These are phyloP conservation scores for Acestrorhynchus altus DNA, from an alignment of 2,797 vertebrate genomes.

Conservation along the genomic window DNA sequence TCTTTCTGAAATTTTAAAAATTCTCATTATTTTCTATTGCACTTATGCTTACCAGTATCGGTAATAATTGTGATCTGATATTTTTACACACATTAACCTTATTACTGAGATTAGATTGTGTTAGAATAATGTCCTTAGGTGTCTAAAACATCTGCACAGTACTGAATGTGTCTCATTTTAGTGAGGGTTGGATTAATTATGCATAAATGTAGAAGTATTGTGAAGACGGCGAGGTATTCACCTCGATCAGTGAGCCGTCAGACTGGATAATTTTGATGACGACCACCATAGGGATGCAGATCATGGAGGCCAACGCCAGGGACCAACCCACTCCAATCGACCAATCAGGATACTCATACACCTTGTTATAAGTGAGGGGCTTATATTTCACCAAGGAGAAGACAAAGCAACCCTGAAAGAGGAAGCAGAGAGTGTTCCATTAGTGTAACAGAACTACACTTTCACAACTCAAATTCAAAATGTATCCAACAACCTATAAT, in stretches of 20 bases:
- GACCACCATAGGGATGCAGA: slow-evolving; percentile 95
- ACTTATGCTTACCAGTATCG: too few species aligned
- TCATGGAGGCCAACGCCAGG: slow-evolving; percentile 93
- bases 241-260: slow-evolving; percentile 93
- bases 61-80: too few species aligned
- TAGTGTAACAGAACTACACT: not conserved
- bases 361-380: slow-evolving; percentile 96
- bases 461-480: not conserved
- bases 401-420: slow-evolving; percentile 89
- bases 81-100: too few species aligned
- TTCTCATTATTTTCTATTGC: too few species aligned
- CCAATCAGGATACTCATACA: slow-evolving; percentile 93
- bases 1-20: too few species aligned
- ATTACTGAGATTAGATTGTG: too few species aligned
- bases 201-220: not conserved
- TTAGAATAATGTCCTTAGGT: too few species aligned
- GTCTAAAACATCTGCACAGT: too few species aligned
- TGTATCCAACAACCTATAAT: too few species aligned
- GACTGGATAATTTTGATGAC: slow-evolving; percentile 92
- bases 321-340: slow-evolving; percentile 93
- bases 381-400: slow-evolving; percentile 96
- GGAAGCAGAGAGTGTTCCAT: not conserved
- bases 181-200: not conserved
- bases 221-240: slow-evolving; percentile 52
- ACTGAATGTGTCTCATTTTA: too few species aligned